Conservation (phyloP, 2,797 vertebrate species). For the Gouania willdenowi region DNA sequence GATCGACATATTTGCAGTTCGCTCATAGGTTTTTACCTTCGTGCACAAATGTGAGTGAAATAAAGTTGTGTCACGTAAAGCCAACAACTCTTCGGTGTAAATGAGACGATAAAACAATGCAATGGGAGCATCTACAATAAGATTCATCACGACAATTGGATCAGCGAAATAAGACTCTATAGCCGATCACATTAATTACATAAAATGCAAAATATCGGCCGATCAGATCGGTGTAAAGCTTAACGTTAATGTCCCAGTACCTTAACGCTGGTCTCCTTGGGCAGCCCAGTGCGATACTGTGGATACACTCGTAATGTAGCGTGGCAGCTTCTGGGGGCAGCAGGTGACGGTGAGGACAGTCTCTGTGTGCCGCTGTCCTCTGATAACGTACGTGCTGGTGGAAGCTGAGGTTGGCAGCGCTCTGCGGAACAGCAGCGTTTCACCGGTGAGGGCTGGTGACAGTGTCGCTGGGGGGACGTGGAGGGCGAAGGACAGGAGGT, state of each 20-base stretch:
- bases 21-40: too few species aligned
- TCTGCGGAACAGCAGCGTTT: constrained; percentile 64
- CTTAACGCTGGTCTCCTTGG: constrained; percentile 87
- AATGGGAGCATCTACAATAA: too few species aligned
- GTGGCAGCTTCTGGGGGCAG: constrained; percentile 65
- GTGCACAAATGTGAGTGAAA: too few species aligned
- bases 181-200: too few species aligned
- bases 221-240: too few species aligned
- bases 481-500: constrained; percentile 43
- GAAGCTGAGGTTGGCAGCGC: constrained; percentile 27
- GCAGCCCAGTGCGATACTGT: constrained; percentile 85
- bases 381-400: constrained; percentile 67
- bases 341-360: constrained; percentile 64
- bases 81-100: too few species aligned
- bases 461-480: constrained; percentile 49
- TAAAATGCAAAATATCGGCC: too few species aligned
- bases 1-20: too few species aligned
- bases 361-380: constrained; percentile 81
- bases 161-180: too few species aligned
- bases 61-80: too few species aligned
- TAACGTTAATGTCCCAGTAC: constrained; percentile 55
- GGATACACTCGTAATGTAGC: constrained; percentile 82
- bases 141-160: too few species aligned
- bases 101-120: too few species aligned
- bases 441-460: constrained; percentile 68